These are phyloP conservation scores for Panulirus ornatus DNA, from an alignment of 1,140 invertebrate genomes.

Conservation along the genomic window DNA sequence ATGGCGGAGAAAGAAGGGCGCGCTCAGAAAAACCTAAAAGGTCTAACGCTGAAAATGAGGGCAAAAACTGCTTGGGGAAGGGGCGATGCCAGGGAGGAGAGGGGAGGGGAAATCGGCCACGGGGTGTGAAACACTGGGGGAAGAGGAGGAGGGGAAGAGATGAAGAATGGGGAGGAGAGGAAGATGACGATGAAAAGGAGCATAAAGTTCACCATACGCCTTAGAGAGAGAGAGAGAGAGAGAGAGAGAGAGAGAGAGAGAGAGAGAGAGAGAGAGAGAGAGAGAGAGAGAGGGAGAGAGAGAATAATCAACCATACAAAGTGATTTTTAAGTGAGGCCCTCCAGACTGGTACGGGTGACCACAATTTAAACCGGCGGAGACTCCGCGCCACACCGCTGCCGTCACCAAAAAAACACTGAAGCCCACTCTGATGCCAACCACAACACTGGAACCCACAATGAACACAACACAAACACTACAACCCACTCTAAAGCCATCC, in stretches of 20 bases:
- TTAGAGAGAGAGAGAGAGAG: background rate
- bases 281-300: background rate
- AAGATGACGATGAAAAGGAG: background rate
- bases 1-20: slow-evolving; percentile 51
- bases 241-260: background rate
- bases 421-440: background rate
- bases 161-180: background rate
- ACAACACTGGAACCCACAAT: too few relatives aligned
- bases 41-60: slow-evolving; percentile 55
- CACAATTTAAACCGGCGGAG: too few relatives aligned
- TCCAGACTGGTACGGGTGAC: background rate
- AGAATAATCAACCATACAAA: slow-evolving; percentile 49
- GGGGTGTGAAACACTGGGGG: too few relatives aligned
- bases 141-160: background rate
- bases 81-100: background rate
- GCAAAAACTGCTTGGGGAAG: slow-evolving; percentile 40
- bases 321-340: slow-evolving; percentile 46
- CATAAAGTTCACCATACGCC: background rate
- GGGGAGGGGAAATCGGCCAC: background rate
- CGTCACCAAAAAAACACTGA: background rate
- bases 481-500: too few relatives aligned
- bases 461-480: too few relatives aligned
- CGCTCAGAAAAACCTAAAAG: slow-evolving; percentile 43
- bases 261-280: background rate
- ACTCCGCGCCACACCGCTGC: background rate